Percentiles rank a stretch among this genome's conserved stretches.
Conservation (phyloP, 2,888 invertebrate species). For the Piscicola geometra region DNA sequence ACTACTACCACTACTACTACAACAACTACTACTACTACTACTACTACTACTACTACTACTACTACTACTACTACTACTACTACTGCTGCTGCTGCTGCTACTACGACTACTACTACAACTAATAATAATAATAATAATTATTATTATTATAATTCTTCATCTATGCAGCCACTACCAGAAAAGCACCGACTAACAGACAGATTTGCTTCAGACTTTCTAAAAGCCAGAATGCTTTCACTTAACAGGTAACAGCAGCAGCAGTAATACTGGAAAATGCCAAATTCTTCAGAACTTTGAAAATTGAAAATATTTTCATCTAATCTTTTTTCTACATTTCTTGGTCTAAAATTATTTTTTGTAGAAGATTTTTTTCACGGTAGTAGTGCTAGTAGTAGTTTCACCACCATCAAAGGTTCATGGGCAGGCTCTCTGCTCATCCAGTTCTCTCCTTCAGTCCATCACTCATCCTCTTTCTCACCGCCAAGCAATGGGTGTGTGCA, state of each 20-base stretch:
- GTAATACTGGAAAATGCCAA: no score
- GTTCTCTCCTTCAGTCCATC: constrained; percentile 66
- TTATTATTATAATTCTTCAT: not conserved
- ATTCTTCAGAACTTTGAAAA: no score
- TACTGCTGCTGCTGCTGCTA: constrained; percentile 22
- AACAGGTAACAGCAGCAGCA: no score
- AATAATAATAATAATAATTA: not conserved
- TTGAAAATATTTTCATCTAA: no score
- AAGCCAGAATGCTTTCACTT: constrained; percentile 62
- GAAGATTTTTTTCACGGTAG: no score
- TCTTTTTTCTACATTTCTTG: no score
- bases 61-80: constrained; percentile 30
- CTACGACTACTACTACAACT: constrained; percentile 14
- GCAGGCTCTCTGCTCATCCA: constrained; percentile 66
- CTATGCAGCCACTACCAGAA: constrained; percentile 36
- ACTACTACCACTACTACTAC: constrained; percentile 17
- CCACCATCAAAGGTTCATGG: constrained; percentile 60
- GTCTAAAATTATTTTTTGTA: no score
- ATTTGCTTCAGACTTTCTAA: constrained; percentile 68
- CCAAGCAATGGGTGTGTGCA: constrained; percentile 62
- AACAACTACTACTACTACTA: not conserved
- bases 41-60: constrained; percentile 23
- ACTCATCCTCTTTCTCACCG: constrained; percentile 65
- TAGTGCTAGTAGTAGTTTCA: not conserved
- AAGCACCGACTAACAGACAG: constrained; percentile 63